These are phyloP conservation scores for Morbakka virulenta DNA, from an alignment of 30 jellyfish, hydroid and myxozoan genomes.

Conservation along the genomic window DNA sequence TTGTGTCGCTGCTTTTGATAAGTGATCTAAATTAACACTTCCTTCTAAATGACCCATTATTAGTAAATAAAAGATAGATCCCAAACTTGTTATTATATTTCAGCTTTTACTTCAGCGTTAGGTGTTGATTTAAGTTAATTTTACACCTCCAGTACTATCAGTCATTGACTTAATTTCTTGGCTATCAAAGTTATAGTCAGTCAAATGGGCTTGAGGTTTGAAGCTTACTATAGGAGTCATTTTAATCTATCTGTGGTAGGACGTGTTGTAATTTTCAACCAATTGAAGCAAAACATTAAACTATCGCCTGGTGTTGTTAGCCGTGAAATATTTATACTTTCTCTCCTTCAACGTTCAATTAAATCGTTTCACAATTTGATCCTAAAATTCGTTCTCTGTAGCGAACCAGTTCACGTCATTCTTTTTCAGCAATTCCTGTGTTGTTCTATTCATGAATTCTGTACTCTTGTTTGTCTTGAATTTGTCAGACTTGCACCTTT, in stretches of 20 bases:
- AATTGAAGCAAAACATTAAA: neutral
- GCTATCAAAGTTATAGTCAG: too few species aligned
- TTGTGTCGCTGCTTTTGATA: too few species aligned
- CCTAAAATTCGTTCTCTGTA: neutral
- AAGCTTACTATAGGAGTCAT: neutral
- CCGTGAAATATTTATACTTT: neutral
- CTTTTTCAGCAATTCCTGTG: neutral
- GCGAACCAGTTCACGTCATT: too few species aligned
- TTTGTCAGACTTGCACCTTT: neutral
- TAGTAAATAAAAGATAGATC: too few species aligned
- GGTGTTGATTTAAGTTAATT: too few species aligned
- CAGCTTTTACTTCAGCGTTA: too few species aligned
- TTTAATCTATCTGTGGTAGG: neutral
- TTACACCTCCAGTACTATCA: too few species aligned
- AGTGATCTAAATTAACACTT: too few species aligned
- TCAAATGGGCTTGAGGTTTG: too few species aligned
- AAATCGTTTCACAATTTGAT: neutral
- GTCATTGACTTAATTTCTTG: too few species aligned
- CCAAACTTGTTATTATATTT: too few species aligned
- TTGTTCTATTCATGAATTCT: neutral
- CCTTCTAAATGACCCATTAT: too few species aligned
- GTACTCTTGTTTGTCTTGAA: neutral
- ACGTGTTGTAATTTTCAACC: neutral
- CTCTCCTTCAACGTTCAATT: neutral
- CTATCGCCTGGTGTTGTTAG: neutral